Evolutionary conservation across 2,797 vertebrate species (phyloP).

Genomic region (Artibeus jamaicensis): DNA sequence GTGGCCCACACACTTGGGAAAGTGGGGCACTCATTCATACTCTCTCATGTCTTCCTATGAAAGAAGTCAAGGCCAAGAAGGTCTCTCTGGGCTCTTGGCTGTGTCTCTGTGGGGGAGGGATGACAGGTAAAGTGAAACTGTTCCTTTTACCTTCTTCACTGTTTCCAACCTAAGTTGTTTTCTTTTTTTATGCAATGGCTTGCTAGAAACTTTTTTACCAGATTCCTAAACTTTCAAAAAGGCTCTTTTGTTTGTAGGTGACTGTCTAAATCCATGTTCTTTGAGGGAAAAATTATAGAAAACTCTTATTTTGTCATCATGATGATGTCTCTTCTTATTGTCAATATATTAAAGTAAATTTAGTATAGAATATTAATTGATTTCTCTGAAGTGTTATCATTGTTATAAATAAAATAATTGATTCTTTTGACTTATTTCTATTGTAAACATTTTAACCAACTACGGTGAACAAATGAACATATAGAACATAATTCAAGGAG

Average conservation of each 20-base stretch:
- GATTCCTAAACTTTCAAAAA: background rate
- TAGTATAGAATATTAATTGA: background rate
- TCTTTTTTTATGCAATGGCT: background rate
- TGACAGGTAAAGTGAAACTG: background rate
- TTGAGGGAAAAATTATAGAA: background rate
- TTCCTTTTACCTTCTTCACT: background rate
- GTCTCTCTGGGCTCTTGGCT: background rate
- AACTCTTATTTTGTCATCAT: background rate
- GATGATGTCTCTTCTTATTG: background rate
- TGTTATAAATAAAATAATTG: background rate
- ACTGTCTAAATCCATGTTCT: background rate
- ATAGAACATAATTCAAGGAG: background rate
- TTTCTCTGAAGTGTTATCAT: background rate
- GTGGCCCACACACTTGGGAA: background rate
- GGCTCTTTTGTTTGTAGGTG: background rate
- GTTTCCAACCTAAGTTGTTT: background rate
- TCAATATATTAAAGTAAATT: background rate
- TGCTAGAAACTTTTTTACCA: background rate
- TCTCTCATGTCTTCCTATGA: background rate
- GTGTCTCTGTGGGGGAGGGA: background rate
- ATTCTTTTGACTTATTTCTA: background rate
- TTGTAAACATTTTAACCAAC: background rate
- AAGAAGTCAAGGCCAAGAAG: background rate
- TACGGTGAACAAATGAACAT: background rate
- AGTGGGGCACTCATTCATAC: background rate